A percentile compares a stretch with the other conserved stretches of the same genome.
These are phyloP conservation scores for Pollachius pollachius DNA, from an alignment of 2,113 vertebrate species.

Conservation along the genomic window DNA sequence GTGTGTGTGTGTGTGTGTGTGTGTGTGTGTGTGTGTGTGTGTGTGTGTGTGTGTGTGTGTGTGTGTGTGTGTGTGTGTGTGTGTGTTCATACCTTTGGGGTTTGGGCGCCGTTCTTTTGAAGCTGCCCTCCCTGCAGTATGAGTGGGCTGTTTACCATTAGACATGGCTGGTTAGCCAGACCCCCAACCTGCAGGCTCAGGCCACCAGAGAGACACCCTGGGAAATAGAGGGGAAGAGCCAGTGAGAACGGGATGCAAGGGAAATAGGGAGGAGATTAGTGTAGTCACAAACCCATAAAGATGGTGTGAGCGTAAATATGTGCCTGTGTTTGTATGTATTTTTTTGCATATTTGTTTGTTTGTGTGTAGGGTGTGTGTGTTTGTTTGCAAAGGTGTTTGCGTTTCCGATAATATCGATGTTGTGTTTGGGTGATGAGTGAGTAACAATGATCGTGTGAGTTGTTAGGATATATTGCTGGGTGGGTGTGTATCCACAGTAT, in stretches of 20 bases:
- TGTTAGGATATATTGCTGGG: not conserved
- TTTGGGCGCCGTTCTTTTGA: slow-evolving; percentile 59
- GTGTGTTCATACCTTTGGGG: slow-evolving; percentile 57
- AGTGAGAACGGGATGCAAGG: not conserved
- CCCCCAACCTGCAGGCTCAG: slow-evolving; percentile 54
- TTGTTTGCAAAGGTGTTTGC: not conserved
- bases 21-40: slow-evolving; percentile 47
- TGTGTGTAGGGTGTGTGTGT: slow-evolving; percentile 1
- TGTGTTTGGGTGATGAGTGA: not conserved
- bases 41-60: slow-evolving; percentile 50
- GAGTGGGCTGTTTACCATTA: slow-evolving; percentile 65
- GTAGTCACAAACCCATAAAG: slow-evolving; percentile 38
- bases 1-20: slow-evolving; percentile 42
- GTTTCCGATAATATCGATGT: not conserved
- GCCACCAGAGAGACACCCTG: slow-evolving; percentile 46
- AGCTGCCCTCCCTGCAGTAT: slow-evolving; percentile 59
- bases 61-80: slow-evolving; percentile 30
- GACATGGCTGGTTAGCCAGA: slow-evolving; percentile 65
- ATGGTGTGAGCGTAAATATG: not conserved
- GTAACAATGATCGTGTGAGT: not conserved
- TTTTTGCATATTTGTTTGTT: slow-evolving; percentile 2
- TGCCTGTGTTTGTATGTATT: not conserved
- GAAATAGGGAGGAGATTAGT: slow-evolving; percentile 43
- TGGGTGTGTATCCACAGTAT: not conserved
- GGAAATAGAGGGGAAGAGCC: not conserved